Percentiles rank a stretch among this genome's conserved stretches.
phyloP scores from a whole-genome alignment of 2,888 invertebrate species.

The Alcis repandata region DNA sequence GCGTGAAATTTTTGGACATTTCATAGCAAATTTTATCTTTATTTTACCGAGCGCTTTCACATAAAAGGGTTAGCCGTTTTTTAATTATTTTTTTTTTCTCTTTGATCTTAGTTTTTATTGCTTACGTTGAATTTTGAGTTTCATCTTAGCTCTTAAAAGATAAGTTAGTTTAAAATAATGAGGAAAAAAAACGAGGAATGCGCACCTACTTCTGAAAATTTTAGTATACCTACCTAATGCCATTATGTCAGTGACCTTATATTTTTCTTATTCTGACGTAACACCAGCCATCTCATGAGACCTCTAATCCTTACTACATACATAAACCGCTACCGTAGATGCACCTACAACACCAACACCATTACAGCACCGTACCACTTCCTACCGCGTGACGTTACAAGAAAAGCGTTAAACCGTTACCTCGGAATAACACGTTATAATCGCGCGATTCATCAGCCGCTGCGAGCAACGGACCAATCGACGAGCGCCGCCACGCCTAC shows the following conservation, averaged over 20 bases:
- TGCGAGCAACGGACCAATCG: conserved; percentile 71
- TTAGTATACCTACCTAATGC: no score
- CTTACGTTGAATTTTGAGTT: no score
- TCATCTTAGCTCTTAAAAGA: no score
- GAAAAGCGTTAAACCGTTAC: conserved; percentile 51
- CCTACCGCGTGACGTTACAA: conserved; percentile 40
- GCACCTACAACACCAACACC: conserved; percentile 4
- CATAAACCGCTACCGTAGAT: not conserved
- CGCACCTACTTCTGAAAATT: no score
- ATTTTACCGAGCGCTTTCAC: no score
- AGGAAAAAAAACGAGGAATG: no score
- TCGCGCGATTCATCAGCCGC: conserved; percentile 70
- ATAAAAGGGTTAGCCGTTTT: no score
- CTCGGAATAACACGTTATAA: conserved; percentile 74
- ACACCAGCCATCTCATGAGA: not conserved
- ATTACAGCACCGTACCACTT: conserved; percentile 5
- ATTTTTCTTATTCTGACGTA: not conserved
- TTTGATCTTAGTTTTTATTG: no score
- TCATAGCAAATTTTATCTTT: no score
- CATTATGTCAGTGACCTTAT: not conserved
- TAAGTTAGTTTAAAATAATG: no score
- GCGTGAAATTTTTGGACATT: no score
- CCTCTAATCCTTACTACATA: not conserved
- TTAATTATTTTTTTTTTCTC: no score
- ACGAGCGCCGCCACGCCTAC: conserved; percentile 78